Base-by-base conservation (phyloP, 2,888 invertebrate genomes). In the Crocallis elinguaria region DNA sequence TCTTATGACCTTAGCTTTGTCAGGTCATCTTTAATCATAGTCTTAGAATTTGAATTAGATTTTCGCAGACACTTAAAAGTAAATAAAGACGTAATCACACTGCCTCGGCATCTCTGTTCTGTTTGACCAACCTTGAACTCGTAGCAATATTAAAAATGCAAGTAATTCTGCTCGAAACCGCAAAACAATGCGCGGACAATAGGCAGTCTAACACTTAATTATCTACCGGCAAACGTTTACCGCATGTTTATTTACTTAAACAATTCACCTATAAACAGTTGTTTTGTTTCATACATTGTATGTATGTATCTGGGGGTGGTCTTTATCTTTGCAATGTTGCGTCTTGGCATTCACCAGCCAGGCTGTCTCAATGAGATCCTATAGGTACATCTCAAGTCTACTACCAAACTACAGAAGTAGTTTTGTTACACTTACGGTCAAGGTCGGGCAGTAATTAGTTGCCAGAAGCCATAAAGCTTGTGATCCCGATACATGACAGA, bases 101-200 rank as follows among this genome's bases (percentile, higher is more conserved):
- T 9, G 8, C 25, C n/a, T 17, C 11, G 25, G 13, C 36, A 35
- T 36, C 11, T n/a, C n/a, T n/a, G n/a, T n/a, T n/a, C n/a, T n/a
- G 13, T 32, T 36, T 33, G 43, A 39, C 44, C 29, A 29, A 16
- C 41, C 30, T 53, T 54, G 51, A 50, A 49, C 58, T 53, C 58
- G 52, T 41, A 45, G 44, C 37, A 21, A 14, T 30, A 52, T 49
- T 46, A 21, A 49, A 49, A 51, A 52, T 53, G 42, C 53, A 49
- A 48, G 30, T 41, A 51, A 45, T 39, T 32, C 9, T 41, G 14
- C n/a, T 30, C 38, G 14, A 39, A 50, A 53, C 49, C 45, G 21
- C 54, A 50, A 46, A 45, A 27, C 44, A 30, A 54, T 30, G 14
- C 23, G 4, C 0, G 42, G 55, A 60, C 57, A 62, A 57, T 57